phyloP scores from a whole-genome alignment of 2,113 vertebrate genomes.

The Burhinus oedicnemus region DNA sequence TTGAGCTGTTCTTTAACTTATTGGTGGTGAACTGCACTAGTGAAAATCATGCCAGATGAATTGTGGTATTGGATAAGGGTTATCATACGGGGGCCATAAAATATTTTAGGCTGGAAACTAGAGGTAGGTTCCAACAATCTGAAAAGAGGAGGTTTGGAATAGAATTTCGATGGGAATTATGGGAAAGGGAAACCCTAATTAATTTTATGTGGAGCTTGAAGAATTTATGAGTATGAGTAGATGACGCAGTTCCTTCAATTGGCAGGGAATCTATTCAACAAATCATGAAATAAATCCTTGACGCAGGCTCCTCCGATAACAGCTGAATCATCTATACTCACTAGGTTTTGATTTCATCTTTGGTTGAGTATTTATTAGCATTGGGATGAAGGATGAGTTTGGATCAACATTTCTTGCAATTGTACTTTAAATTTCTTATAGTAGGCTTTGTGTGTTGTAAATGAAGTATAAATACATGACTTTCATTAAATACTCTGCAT shows the following conservation, averaged over 20 bases:
- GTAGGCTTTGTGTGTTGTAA: not conserved
- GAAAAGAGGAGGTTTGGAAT: not conserved
- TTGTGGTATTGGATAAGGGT: not conserved
- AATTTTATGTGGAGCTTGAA: not conserved
- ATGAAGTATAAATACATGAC: not conserved
- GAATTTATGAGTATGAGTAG: constrained; percentile 6
- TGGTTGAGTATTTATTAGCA: not conserved
- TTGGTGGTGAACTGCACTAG: not conserved
- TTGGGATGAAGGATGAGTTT: not conserved
- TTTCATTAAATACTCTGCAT: not conserved
- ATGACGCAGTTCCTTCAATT: not conserved
- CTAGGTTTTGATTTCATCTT: not conserved
- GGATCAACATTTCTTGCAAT: not conserved
- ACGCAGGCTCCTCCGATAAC: not conserved
- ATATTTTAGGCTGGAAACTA: not conserved
- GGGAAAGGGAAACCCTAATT: not conserved
- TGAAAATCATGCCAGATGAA: not conserved
- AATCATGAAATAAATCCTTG: not conserved
- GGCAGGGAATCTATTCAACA: not conserved
- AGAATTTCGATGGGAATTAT: not conserved
- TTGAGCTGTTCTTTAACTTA: not conserved
- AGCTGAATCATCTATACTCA: not conserved
- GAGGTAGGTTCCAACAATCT: not conserved
- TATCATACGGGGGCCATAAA: not conserved
- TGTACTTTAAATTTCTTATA: not conserved